Evolutionary conservation across 2,888 invertebrate genomes (phyloP).

Genomic region (Acleris emargana): DNA sequence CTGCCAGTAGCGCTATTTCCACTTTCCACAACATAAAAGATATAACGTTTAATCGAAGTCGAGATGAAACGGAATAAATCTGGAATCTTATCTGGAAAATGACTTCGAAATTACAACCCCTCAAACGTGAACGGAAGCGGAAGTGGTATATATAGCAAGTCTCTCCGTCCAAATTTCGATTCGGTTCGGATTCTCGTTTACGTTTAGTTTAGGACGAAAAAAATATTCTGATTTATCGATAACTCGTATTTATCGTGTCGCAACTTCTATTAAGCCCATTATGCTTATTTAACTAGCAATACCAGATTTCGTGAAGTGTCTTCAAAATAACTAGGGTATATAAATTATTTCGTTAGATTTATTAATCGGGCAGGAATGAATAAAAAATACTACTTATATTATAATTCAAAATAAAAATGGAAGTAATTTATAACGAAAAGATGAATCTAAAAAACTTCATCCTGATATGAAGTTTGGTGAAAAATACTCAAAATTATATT

Average conservation of each 20-base stretch:
- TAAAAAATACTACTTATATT: neutral
- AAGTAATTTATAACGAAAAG: too few species aligned
- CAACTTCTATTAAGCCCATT: too few species aligned
- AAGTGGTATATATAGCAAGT: neutral
- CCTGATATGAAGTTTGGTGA: neutral
- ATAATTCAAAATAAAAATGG: too few species aligned
- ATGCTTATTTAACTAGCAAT: too few species aligned
- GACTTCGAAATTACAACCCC: neutral
- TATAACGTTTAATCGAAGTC: neutral
- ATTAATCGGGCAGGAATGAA: too few species aligned
- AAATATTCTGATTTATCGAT: too few species aligned
- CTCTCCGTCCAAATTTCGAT: slow-evolving; percentile 15
- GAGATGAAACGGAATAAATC: neutral
- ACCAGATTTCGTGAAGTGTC: too few species aligned
- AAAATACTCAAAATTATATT: neutral
- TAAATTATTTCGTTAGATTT: too few species aligned
- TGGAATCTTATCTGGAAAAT: neutral
- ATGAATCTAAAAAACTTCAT: too few species aligned
- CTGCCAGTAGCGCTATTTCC: neutral
- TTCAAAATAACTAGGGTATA: too few species aligned
- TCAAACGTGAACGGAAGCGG: neutral
- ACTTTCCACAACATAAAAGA: neutral
- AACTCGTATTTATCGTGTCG: too few species aligned
- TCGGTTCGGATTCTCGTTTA: neutral
- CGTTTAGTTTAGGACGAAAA: neutral